Evolutionary conservation across 2,888 invertebrate genomes (phyloP).

Genomic region (Andricus quercusramuli): DNA sequence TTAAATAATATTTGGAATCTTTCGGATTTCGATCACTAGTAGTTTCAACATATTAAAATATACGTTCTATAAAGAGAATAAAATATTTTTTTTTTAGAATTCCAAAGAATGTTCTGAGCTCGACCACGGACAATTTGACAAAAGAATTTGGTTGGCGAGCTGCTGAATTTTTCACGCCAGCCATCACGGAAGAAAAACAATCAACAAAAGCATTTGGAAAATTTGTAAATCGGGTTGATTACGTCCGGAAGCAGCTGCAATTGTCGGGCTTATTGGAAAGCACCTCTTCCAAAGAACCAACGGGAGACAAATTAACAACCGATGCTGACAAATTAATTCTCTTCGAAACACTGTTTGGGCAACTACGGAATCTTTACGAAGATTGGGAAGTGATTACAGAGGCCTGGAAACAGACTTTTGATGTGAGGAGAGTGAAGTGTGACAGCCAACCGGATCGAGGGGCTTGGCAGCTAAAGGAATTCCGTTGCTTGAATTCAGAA

Average conservation of each 20-base stretch:
- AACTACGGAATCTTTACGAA: neutral
- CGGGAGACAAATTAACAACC: neutral
- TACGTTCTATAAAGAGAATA: neutral
- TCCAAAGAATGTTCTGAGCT: neutral
- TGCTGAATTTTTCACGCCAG: constrained; percentile 1
- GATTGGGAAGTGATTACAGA: neutral
- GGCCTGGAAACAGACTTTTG: constrained; percentile 1
- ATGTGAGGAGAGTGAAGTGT: neutral
- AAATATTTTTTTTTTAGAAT: neutral
- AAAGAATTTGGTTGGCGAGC: constrained; percentile 1
- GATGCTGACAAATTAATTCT: neutral
- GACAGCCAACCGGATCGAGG: neutral
- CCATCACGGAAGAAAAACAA: neutral
- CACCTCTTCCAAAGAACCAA: neutral
- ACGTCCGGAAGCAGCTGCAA: constrained; percentile 2
- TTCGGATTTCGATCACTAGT: neutral
- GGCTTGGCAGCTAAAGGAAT: neutral
- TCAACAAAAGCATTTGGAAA: neutral
- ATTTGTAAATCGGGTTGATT: neutral
- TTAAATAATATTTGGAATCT: neutral
- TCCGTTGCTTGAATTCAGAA: constrained; percentile 12
- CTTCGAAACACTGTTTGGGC: neutral
- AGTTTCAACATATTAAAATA: neutral
- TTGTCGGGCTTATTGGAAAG: neutral
- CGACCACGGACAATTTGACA: neutral